Percentiles rank a stretch among this genome's conserved stretches.
Evolutionary conservation across 1,140 invertebrate genomes (phyloP).

Genomic region (Centruroides vittatus): DNA sequence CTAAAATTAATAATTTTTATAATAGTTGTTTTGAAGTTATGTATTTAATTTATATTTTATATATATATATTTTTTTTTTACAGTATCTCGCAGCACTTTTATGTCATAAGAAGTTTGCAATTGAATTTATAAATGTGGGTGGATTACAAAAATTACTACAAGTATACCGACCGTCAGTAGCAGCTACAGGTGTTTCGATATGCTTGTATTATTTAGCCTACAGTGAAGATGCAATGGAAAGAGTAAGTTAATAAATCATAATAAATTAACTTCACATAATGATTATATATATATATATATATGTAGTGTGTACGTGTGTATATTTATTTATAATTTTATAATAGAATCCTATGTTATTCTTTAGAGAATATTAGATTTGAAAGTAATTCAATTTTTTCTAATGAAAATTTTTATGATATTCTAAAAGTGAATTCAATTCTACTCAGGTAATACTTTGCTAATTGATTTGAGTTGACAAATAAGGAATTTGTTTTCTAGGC

Average conservation of each 20-base stretch:
- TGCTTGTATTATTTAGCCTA: slow-evolving; percentile 94
- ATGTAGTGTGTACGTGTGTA: slow-evolving; percentile 34
- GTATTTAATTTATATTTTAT: not conserved
- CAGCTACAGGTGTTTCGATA: slow-evolving; percentile 88
- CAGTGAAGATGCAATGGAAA: slow-evolving; percentile 94
- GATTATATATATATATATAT: slow-evolving; percentile 45
- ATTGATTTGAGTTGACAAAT: no score
- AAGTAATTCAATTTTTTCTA: no score
- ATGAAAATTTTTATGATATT: no score
- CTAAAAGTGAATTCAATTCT: no score
- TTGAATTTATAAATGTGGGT: slow-evolving; percentile 77
- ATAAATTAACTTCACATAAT: no score
- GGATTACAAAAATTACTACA: slow-evolving; percentile 68
- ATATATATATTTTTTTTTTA: no score
- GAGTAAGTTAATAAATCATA: slow-evolving; percentile 50
- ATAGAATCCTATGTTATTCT: not conserved
- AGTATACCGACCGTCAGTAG: slow-evolving; percentile 79
- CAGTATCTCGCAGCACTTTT: slow-evolving; percentile 84
- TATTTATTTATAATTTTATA: not conserved
- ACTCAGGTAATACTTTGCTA: no score
- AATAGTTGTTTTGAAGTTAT: not conserved
- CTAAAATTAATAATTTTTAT: not conserved
- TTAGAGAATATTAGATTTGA: not conserved
- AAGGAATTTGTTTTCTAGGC: no score
- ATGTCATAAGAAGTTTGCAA: slow-evolving; percentile 94